A percentile compares a stretch with the other conserved stretches of the same genome.
These are phyloP conservation scores for Oophaga sylvatica DNA, from an alignment of 2,797 vertebrate genomes.

Conservation along the genomic window DNA sequence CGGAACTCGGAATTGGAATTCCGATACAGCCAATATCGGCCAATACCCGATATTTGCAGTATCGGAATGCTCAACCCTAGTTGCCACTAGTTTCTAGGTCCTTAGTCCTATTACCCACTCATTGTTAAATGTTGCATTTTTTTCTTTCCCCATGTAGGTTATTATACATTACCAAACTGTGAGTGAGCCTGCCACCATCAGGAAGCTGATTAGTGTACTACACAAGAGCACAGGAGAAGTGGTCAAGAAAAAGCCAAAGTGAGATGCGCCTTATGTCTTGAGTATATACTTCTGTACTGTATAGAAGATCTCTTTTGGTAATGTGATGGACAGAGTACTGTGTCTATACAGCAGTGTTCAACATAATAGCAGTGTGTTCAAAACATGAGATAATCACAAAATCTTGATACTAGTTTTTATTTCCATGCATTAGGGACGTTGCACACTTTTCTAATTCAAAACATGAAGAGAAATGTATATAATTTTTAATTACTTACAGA, in stretches of 20 bases:
- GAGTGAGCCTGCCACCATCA: slow-evolving; percentile 92
- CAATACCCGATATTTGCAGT: too few relatives aligned
- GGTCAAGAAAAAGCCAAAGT: slow-evolving; percentile 98
- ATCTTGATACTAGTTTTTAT: too few relatives aligned
- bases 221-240: slow-evolving; percentile 97
- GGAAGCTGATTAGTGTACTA: slow-evolving; percentile 86
- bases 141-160: slow-evolving; percentile 74
- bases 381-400: too few relatives aligned
- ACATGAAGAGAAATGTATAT: too few relatives aligned
- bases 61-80: too few relatives aligned
- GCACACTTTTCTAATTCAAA: too few relatives aligned
- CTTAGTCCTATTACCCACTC: neutral
- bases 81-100: neutral
- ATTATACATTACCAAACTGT: slow-evolving; percentile 95
- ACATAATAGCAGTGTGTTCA: too few relatives aligned
- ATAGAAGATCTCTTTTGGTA: neutral
- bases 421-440: too few relatives aligned
- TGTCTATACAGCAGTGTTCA: too few relatives aligned
- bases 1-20: too few relatives aligned
- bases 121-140: neutral
- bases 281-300: neutral
- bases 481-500: too few relatives aligned
- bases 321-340: neutral
- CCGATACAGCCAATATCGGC: too few relatives aligned
- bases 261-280: slow-evolving; percentile 68